A percentile compares a stretch with the other conserved stretches of the same genome.
Conservation (phyloP, 2,888 invertebrate species). For the Pollenia angustigena region DNA sequence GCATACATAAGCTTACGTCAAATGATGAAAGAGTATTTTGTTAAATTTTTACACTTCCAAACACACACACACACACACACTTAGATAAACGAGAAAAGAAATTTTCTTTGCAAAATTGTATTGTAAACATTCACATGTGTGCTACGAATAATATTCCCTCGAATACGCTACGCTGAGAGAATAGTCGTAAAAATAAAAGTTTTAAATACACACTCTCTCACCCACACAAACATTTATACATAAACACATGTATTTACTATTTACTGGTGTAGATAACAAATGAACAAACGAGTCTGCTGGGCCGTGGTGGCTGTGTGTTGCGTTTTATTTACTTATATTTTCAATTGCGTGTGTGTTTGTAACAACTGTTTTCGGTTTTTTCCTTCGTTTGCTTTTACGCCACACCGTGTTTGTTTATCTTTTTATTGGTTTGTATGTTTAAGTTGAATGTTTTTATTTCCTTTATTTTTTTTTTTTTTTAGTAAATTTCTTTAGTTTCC, state of each 20-base stretch:
- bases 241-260: background rate
- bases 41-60: too few relatives aligned
- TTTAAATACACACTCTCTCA: too few relatives aligned
- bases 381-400: background rate
- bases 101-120: too few relatives aligned
- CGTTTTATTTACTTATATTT: background rate
- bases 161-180: background rate
- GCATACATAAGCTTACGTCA: background rate
- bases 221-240: background rate
- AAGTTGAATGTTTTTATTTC: background rate
- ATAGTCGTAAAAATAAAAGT: constrained; percentile 14
- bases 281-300: background rate
- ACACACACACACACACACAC: too few relatives aligned
- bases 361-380: constrained; percentile 40
- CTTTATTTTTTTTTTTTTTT: constrained; percentile 1
- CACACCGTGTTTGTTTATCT: background rate
- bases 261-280: background rate
- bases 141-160: too few relatives aligned
- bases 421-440: background rate
- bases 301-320: background rate
- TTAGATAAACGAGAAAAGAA: too few relatives aligned
- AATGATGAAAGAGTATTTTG: background rate
- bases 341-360: background rate
- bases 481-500: constrained; percentile 7
- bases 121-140: too few relatives aligned